Conservation (phyloP, 2,113 vertebrate species). For the Toxotes jaculatrix region DNA sequence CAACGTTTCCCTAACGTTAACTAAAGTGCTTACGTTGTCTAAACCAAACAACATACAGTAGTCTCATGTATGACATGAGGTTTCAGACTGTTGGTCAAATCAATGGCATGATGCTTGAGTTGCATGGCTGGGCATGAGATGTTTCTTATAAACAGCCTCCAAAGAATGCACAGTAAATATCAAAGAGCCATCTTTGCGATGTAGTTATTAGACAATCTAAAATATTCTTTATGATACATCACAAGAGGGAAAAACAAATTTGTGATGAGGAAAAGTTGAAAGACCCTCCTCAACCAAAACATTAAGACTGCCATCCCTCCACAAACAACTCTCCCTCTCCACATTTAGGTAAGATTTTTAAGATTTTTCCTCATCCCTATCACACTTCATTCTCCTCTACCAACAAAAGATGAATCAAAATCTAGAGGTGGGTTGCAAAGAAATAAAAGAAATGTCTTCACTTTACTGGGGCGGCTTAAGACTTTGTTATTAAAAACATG, state of each 20-base stretch:
- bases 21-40: too few relatives aligned
- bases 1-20: too few relatives aligned
- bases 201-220: neutral
- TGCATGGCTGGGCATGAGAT: neutral
- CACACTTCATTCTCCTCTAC: neutral
- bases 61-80: neutral
- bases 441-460: conserved; percentile 39
- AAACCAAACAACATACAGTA: too few relatives aligned
- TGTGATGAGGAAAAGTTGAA: neutral
- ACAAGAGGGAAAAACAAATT: neutral
- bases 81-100: neutral
- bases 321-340: neutral
- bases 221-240: neutral
- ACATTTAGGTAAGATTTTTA: neutral
- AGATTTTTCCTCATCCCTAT: neutral
- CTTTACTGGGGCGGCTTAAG: conserved; percentile 51
- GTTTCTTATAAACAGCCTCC: too few relatives aligned
- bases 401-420: conserved; percentile 1
- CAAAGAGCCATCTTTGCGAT: neutral
- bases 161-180: too few relatives aligned
- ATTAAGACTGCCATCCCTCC: neutral
- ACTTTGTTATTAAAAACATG: conserved; percentile 78
- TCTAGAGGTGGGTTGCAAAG: conserved; percentile 4
- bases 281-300: neutral
- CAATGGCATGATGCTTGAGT: neutral